A percentile compares a stretch with the other conserved stretches of the same genome.
These are phyloP conservation scores for Atherinosoma microstoma DNA, from an alignment of 2,797 vertebrate genomes.

Conservation along the genomic window DNA sequence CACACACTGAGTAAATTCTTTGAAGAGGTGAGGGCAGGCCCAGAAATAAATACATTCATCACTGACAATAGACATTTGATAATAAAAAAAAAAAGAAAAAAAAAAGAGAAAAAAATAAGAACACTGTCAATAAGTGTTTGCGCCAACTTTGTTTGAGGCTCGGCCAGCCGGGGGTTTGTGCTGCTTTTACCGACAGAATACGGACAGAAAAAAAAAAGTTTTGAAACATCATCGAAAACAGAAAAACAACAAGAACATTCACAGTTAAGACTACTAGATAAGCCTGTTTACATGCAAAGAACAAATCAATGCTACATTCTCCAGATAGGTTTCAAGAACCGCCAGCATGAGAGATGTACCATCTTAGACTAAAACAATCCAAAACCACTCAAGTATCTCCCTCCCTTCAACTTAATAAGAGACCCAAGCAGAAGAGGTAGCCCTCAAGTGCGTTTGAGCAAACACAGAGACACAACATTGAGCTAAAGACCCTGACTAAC, in stretches of 20 bases:
- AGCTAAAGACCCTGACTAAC: constrained; percentile 71
- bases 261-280: constrained; percentile 82
- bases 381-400: constrained; percentile 38
- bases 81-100: constrained; percentile 37
- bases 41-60: constrained; percentile 99
- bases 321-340: constrained; percentile 52
- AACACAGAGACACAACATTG: constrained; percentile 66
- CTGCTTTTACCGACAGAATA: constrained; percentile 74
- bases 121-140: constrained; percentile 97
- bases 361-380: constrained; percentile 38
- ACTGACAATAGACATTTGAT: constrained; percentile 95
- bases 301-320: constrained; percentile 73
- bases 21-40: constrained; percentile 89
- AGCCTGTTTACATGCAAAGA: constrained; percentile 74
- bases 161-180: constrained; percentile 80
- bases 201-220: constrained; percentile 46
- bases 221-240: constrained; percentile 52
- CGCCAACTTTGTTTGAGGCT: constrained; percentile 92
- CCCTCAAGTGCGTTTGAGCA: constrained; percentile 72
- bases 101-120: constrained; percentile 70
- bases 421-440: constrained; percentile 65
- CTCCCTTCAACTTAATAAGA: constrained; percentile 52
- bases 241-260: constrained; percentile 74
- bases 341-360: constrained; percentile 68
- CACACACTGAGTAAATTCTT: constrained; percentile 85